These are phyloP conservation scores for Phenganax marumi DNA, from an alignment of 92 coral and sea anemone species.

Conservation along the genomic window DNA sequence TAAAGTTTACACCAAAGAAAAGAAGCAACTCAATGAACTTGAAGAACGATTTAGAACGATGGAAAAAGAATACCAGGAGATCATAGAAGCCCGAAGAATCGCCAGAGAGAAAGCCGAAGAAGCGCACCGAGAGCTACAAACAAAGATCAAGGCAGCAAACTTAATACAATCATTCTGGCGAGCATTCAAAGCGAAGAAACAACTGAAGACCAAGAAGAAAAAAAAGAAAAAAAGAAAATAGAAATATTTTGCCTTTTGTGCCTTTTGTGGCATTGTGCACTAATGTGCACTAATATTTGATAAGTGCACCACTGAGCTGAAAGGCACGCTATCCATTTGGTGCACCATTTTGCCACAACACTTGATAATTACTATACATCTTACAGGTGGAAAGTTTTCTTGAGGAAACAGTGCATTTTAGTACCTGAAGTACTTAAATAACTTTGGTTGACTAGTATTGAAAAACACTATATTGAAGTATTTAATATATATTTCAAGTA, in stretches of 20 bases:
- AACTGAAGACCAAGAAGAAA: conserved; percentile 80
- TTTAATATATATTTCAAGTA: too few species aligned
- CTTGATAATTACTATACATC: too few species aligned
- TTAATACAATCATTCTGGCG: conserved; percentile 93
- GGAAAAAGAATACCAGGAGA: conserved; percentile 76
- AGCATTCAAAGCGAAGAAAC: conserved; percentile 87
- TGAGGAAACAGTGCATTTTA: too few species aligned
- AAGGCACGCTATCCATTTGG: too few species aligned
- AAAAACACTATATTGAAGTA: too few species aligned
- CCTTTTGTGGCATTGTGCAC: too few species aligned
- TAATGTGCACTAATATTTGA: too few species aligned
- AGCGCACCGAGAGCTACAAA: conserved; percentile 77
- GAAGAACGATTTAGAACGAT: conserved; percentile 93
- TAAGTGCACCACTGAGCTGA: too few species aligned
- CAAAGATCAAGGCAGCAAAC: conserved; percentile 91
- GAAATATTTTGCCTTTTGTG: conserved; percentile 17
- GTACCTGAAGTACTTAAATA: too few species aligned
- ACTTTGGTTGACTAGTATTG: too few species aligned
- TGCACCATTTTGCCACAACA: too few species aligned
- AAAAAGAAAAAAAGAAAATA: conserved; percentile 75
- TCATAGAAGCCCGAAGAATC: conserved; percentile 81
- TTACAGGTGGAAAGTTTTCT: too few species aligned
- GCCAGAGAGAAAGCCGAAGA: conserved; percentile 96
- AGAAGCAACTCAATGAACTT: conserved; percentile 85
- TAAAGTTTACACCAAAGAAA: conserved; percentile 84